These are phyloP conservation scores for Batillaria attramentaria DNA, from an alignment of 1,140 invertebrate genomes.

Conservation along the genomic window DNA sequence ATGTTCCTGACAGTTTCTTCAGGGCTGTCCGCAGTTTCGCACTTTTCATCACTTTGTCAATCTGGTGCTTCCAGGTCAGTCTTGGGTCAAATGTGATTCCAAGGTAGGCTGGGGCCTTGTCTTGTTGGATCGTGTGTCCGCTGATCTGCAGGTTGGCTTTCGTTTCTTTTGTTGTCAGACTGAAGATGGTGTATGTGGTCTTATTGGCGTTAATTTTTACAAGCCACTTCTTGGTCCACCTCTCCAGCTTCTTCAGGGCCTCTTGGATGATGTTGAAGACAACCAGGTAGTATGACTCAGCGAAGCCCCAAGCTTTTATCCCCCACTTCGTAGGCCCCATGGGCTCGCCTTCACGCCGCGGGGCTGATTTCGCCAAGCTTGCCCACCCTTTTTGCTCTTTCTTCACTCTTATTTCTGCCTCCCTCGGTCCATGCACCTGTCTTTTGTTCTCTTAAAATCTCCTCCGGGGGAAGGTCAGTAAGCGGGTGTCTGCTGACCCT, in stretches of 20 bases:
- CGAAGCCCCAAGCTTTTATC: too few relatives aligned
- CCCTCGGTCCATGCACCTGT: too few relatives aligned
- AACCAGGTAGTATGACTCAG: too few relatives aligned
- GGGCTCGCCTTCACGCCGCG: too few relatives aligned
- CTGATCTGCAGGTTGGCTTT: not conserved
- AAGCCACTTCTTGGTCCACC: conserved; percentile 19
- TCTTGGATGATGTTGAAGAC: too few relatives aligned
- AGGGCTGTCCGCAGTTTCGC: not conserved
- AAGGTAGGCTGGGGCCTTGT: conserved; percentile 8
- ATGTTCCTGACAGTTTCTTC: not conserved
- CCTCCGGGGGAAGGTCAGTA: too few relatives aligned
- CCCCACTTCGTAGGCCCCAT: too few relatives aligned
- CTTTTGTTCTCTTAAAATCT: too few relatives aligned
- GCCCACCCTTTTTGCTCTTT: too few relatives aligned
- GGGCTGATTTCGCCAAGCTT: too few relatives aligned
- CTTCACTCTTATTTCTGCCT: too few relatives aligned
- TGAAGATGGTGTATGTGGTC: conserved; percentile 15
- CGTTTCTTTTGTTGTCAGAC: not conserved
- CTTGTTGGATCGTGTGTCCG: not conserved
- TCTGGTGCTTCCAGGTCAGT: conserved; percentile 14
- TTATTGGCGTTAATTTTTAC: conserved; percentile 4
- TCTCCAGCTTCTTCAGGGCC: not conserved
- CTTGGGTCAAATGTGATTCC: not conserved
- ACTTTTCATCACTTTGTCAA: not conserved
- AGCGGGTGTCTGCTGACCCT: too few relatives aligned